Base-by-base conservation (phyloP, 2,113 vertebrate genomes). In the Brachirus orientalis region DNA sequence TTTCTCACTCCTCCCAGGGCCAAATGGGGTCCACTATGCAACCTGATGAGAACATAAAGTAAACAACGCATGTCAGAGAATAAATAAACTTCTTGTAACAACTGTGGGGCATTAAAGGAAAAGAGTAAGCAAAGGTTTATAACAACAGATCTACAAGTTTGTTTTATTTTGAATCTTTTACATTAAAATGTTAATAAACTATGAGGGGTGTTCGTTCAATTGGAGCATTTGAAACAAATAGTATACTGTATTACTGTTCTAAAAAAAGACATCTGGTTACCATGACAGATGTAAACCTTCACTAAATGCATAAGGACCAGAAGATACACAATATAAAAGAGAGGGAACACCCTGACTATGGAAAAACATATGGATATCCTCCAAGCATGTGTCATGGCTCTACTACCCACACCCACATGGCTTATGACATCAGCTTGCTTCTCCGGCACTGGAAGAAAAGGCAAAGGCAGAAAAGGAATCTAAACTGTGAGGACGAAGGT, bases 1-100 rank as follows among this genome's bases (percentile, higher is more conserved):
- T 98, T 98, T 92, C 89, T 96, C 80, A 98, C 96, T 0, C 95
- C 97, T 72, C 98, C 98, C 51, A 99, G 88, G 22, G 97, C 97
- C 74, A 99, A 84, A 85, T 98, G 97, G 1, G 93, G 77, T 69
- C 77, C 93, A 50, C 90, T 93, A 63, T 96, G 90, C 74, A 92
- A 45, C 11, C 93, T 94, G 83, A 37, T 38, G 41, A 46, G 14
- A 60, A 69, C 17, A 82, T 9, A 61, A 64, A n/a, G 56, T 10
- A 65, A 63, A 73, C 19, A 19, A 28, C 19, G 12, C 33, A 20
- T 37, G 36, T 55, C 13, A 72, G 56, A 22, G 13, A 37, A 60
- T 55, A 70, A 70, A 73, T 17, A 62, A 36, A 46, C 43, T 6
- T 22, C 14, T 19, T 14, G 7, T 46, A 38, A 43, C 10, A 55